phyloP scores from a whole-genome alignment of 2,113 vertebrate species.

The Anser brachyrhynchus region DNA sequence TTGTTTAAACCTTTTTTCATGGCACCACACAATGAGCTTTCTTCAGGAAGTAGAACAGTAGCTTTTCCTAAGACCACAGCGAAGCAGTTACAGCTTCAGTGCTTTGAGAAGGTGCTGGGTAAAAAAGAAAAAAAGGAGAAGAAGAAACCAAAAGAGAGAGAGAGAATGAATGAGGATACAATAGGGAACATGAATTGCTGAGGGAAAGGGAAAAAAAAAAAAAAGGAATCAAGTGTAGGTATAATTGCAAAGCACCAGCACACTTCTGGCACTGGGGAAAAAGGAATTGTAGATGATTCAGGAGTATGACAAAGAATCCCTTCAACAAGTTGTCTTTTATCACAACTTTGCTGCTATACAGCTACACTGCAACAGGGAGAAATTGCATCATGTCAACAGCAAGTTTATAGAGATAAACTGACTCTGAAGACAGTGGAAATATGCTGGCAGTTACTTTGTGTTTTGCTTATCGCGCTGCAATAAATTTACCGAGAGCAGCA shows the following conservation, averaged over 20 bases:
- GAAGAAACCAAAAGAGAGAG: slow-evolving; percentile 13
- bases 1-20: slow-evolving; percentile 49
- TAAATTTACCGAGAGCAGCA: background rate
- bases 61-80: slow-evolving; percentile 50
- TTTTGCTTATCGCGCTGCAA: background rate
- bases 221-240: background rate
- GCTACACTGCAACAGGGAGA: slow-evolving; percentile 11
- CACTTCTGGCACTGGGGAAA: background rate
- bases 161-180: slow-evolving; percentile 32
- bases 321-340: slow-evolving; percentile 64
- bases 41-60: slow-evolving; percentile 13
- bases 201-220: background rate
- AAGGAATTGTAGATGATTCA: slow-evolving; percentile 33
- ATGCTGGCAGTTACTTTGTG: slow-evolving; percentile 12
- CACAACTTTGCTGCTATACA: slow-evolving; percentile 40
- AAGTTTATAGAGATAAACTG: slow-evolving; percentile 57
- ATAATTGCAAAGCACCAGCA: slow-evolving; percentile 53
- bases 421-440: slow-evolving; percentile 21
- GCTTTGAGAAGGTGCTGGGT: background rate
- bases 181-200: slow-evolving; percentile 1
- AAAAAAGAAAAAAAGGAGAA: background rate
- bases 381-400: slow-evolving; percentile 49
- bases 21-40: slow-evolving; percentile 58
- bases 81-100: slow-evolving; percentile 15
- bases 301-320: slow-evolving; percentile 51